Percentiles rank a stretch among this genome's conserved stretches.
Evolutionary conservation across 92 coral and sea anemone species (phyloP).

Genomic region (Zoanthus sansibaricus): DNA sequence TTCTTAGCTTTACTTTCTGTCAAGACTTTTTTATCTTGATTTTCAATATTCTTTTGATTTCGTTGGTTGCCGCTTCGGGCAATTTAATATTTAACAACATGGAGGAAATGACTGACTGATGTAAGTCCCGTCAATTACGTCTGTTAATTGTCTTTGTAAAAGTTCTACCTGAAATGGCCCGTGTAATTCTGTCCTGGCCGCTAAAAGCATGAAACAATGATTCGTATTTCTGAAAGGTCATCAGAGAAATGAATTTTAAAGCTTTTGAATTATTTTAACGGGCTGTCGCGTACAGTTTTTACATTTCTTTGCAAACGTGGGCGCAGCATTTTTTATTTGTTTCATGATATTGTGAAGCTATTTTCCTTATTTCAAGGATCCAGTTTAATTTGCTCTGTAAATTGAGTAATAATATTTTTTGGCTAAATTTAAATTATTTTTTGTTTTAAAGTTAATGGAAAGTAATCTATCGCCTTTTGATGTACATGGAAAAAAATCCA

Average conservation of each 20-base stretch:
- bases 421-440: no score
- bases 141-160: not conserved
- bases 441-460: no score
- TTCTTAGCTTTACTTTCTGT: not conserved
- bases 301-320: not conserved
- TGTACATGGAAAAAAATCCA: not conserved
- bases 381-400: no score
- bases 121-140: slow-evolving; percentile 1
- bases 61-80: slow-evolving; percentile 32
- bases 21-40: not conserved
- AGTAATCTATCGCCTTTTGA: not conserved
- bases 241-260: not conserved
- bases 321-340: not conserved
- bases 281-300: slow-evolving; percentile 6
- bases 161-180: slow-evolving; percentile 2
- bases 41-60: slow-evolving; percentile 13
- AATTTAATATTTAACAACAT: slow-evolving; percentile 21
- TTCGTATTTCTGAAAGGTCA: not conserved
- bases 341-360: no score
- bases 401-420: no score
- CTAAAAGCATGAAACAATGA: not conserved
- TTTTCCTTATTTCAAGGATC: no score
- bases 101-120: slow-evolving; percentile 26
- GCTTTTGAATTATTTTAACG: not conserved
- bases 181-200: not conserved